Evolutionary conservation across 2,797 vertebrate genomes (phyloP), one percentile per base, ranked within the genome.

Genomic region (Sarcophilus harrisii): DNA sequence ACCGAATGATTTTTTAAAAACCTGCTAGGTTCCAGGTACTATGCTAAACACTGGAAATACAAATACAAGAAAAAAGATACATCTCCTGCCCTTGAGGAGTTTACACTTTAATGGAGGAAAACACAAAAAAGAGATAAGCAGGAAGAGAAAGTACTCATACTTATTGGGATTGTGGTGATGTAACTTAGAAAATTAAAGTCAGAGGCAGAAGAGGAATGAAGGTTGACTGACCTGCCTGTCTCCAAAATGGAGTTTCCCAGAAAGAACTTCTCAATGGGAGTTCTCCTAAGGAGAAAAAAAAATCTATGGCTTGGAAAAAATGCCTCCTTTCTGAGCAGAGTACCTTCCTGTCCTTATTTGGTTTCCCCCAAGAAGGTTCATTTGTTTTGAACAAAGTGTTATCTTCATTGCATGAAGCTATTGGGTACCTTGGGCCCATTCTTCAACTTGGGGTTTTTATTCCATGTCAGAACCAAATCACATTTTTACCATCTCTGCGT

Each of bases 401-500:
- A 93, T 96, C 96, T 94, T 30, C 90, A 90, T 60, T n/a, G 52
- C 92, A 73, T 62, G 54, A 73, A 81, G 5, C 0, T 90, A 93
- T 95, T 92, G 6, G 16, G 8, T 92, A 94, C 87, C 92, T 96
- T 95, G 29, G 91, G 95, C 95, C 94, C 95, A 91, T 96, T 97
- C 94, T 91, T 95, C 91, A 94, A 93, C 52, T n/a, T 90, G 95
- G 96, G 90, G 93, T 27, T 94, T 96, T 97, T 94, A 94, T 92
- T 93, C 92, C 92, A 29, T 58, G 18, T 18, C 52, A 62, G 54
- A 94, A 57, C 94, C 94, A 95, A 94, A 94, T 94, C 90, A 57
- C 90, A 95, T 97, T 96, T 96, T 91, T 94, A 96, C 94, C 96
- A 95, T 58, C 58, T 91, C 91, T 93, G 62, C 95, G 10, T 96